Conservation (phyloP, 1,140 invertebrate genomes). For the Aporrectodea caliginosa region DNA sequence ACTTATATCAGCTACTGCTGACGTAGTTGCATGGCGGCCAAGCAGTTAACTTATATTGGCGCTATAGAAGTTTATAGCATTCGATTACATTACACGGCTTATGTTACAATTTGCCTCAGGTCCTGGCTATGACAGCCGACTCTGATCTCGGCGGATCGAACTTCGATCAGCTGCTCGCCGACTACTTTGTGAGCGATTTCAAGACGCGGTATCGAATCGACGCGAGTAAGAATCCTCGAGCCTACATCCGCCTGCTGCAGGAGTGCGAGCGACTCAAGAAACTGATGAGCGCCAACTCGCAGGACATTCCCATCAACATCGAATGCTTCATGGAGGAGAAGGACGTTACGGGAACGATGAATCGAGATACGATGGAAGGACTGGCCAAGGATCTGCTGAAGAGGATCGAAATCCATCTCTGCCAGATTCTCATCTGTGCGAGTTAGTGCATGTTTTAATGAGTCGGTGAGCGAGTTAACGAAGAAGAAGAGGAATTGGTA, state of each 20-base stretch:
- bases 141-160: constrained; percentile 83
- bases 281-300: constrained; percentile 96
- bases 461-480: too few species aligned
- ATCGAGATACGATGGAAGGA: constrained; percentile 59
- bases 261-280: constrained; percentile 98
- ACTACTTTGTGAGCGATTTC: constrained; percentile 87
- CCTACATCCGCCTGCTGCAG: constrained; percentile 76
- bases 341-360: constrained; percentile 76
- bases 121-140: constrained; percentile 79
- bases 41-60: too few species aligned
- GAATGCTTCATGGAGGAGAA: constrained; percentile 98
- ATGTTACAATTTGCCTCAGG: too few species aligned
- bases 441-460: too few species aligned
- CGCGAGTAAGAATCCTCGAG: constrained; percentile 74
- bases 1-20: too few species aligned
- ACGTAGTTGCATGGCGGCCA: too few species aligned
- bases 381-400: constrained; percentile 49
- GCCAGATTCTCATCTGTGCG: constrained; percentile 40
- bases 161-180: constrained; percentile 79
- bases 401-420: constrained; percentile 47
- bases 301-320: constrained; percentile 84
- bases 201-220: constrained; percentile 81
- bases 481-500: too few species aligned
- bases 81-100: too few species aligned
- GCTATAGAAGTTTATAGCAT: too few species aligned